A percentile compares a stretch with the other conserved stretches of the same genome.
Evolutionary conservation across 2,888 invertebrate genomes (phyloP).

Genomic region (Hydriomena furcata): DNA sequence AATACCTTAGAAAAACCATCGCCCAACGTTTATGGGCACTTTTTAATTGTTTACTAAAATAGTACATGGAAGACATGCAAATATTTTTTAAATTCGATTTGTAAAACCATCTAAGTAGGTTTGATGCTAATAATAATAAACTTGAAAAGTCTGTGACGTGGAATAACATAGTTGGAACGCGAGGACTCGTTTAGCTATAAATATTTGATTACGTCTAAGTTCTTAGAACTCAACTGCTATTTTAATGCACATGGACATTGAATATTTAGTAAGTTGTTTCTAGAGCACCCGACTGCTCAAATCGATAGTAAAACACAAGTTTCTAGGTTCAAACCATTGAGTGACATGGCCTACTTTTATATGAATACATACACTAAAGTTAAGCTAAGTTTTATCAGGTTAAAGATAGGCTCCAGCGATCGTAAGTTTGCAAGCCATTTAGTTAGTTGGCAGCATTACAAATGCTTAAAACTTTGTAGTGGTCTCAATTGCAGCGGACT

Average conservation of each 20-base stretch:
- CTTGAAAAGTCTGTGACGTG: no score
- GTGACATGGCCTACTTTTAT: constrained; percentile 4
- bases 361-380: neutral
- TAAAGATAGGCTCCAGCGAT: constrained; percentile 26
- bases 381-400: constrained; percentile 11
- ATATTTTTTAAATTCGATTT: no score
- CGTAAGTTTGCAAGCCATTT: constrained; percentile 31
- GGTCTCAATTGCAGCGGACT: constrained; percentile 19
- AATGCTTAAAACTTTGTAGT: constrained; percentile 33
- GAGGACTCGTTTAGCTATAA: no score
- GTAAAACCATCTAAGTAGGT: no score
- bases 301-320: neutral
- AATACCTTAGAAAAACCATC: no score
- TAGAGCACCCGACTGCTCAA: neutral
- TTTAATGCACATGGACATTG: constrained; percentile 19
- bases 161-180: no score
- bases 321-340: neutral
- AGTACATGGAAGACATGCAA: no score
- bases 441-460: constrained; percentile 33
- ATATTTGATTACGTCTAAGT: no score
- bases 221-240: no score
- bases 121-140: no score
- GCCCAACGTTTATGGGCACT: no score
- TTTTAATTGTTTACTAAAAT: no score
- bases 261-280: neutral